Conservation (phyloP, 2,797 vertebrate species). For the Carcharodon carcharias region DNA sequence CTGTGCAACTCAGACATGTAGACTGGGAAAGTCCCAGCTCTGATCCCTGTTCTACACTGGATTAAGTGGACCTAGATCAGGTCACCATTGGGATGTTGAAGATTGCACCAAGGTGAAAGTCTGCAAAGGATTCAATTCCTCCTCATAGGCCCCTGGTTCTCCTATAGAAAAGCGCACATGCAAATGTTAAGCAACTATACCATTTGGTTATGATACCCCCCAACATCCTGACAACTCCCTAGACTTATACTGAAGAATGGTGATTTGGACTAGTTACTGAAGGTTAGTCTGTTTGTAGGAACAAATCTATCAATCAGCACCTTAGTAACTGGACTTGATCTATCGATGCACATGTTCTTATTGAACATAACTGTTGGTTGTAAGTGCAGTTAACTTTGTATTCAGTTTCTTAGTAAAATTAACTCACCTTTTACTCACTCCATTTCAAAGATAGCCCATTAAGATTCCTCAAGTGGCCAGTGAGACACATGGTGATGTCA, state of each 20-base stretch:
- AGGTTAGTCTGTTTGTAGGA: background rate
- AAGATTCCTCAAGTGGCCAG: conserved; percentile 47
- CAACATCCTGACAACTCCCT: background rate
- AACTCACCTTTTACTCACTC: background rate
- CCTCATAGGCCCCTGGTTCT: too few relatives aligned
- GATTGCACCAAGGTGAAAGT: too few relatives aligned
- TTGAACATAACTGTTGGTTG: background rate
- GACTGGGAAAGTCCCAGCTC: too few relatives aligned
- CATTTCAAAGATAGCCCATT: background rate
- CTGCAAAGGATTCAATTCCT: too few relatives aligned
- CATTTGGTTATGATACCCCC: too few relatives aligned
- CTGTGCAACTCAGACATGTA: too few relatives aligned
- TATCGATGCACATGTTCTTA: background rate
- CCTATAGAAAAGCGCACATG: too few relatives aligned
- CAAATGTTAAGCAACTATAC: too few relatives aligned
- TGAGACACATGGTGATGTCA: background rate
- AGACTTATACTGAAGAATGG: background rate
- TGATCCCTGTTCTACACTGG: too few relatives aligned
- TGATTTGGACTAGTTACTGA: background rate
- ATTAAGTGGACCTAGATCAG: too few relatives aligned
- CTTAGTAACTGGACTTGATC: background rate
- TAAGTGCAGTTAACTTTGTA: background rate
- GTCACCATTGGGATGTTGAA: too few relatives aligned
- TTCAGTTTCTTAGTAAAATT: background rate
- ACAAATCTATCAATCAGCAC: background rate